Conservation (phyloP, 1,140 invertebrate species). For the Reticulitermes speratus region DNA sequence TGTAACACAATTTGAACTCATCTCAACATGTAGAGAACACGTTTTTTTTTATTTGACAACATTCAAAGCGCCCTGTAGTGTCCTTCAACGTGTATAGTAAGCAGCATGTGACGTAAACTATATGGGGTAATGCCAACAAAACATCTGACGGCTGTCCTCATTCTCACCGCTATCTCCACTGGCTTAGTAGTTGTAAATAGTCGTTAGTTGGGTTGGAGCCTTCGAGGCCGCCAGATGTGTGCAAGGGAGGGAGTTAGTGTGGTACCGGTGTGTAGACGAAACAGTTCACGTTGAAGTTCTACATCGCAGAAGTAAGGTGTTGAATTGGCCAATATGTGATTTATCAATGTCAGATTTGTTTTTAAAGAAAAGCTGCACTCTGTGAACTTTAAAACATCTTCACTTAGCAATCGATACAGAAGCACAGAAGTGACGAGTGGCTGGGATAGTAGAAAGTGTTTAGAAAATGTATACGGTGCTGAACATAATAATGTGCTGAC, state of each 20-base stretch:
- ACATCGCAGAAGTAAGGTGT: no score
- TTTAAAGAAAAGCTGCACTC: no score
- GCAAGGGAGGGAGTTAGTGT: not conserved
- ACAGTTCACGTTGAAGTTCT: no score
- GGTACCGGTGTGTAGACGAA: not conserved
- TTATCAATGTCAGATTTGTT: no score
- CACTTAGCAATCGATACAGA: no score
- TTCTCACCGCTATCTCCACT: not conserved
- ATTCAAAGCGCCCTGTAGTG: not conserved
- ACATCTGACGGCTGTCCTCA: not conserved
- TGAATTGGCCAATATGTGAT: no score
- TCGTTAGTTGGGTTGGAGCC: slow-evolving; percentile 4
- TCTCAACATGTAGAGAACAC: not conserved
- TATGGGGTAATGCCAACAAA: not conserved
- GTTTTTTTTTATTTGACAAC: not conserved
- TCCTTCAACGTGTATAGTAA: not conserved
- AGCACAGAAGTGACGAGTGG: no score
- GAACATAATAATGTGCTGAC: no score
- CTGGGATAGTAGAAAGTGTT: no score
- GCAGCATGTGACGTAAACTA: not conserved
- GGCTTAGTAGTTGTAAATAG: not conserved
- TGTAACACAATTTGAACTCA: not conserved
- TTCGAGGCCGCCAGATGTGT: slow-evolving; percentile 16
- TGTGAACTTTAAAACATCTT: no score
- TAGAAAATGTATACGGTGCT: no score